Evolutionary conservation across 1,140 invertebrate species (phyloP), one percentile per base, ranked within the genome.

Genomic region (Trichonephila clavata): DNA sequence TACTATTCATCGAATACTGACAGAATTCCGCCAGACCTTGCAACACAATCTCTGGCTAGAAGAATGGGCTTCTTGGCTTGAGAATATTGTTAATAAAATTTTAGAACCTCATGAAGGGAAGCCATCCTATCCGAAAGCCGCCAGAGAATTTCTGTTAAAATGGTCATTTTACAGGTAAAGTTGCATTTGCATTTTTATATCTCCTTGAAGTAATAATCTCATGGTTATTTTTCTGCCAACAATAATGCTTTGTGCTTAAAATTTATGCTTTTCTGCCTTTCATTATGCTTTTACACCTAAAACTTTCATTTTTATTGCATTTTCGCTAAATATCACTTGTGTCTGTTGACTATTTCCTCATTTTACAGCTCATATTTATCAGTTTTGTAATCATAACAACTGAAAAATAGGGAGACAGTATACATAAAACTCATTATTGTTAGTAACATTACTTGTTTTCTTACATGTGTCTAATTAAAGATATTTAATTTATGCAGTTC

Each of bases 11-110:
- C 97, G 97, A 91, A 96, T 99, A 77, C 98, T 99, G 95, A 97
- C 97, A 81, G 98, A 99, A 95, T 99, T 99, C 95, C 99, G 99
- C 96, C 97, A 97, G 65, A 99, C 98, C 6, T 96, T 99, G 91
- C 98, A 98, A 94, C 98, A 98, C 95, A 98, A 99, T 96, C 98
- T 98, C 95, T 97, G 98, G 18, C 96, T 99, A 94, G 99, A 99
- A 96, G 98, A 99, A 95, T 99, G 99, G 99, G 98, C 99, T 59
- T 97, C 97, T 71, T 99, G 99, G 99, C 96, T 99, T 93, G 99
- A 99, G 96, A 97, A 97, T 68, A 98, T 99, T 77, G 98, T 97
- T 60, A 97, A 98, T 94, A 97, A 97, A 95, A 98, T 98, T 65
- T 97, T 99, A 86, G 98, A 98, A 95, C 98, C 98, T 93, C 98